These are phyloP conservation scores for Ciconia stormi DNA, from an alignment of 2,113 vertebrate genomes.

Conservation along the genomic window DNA sequence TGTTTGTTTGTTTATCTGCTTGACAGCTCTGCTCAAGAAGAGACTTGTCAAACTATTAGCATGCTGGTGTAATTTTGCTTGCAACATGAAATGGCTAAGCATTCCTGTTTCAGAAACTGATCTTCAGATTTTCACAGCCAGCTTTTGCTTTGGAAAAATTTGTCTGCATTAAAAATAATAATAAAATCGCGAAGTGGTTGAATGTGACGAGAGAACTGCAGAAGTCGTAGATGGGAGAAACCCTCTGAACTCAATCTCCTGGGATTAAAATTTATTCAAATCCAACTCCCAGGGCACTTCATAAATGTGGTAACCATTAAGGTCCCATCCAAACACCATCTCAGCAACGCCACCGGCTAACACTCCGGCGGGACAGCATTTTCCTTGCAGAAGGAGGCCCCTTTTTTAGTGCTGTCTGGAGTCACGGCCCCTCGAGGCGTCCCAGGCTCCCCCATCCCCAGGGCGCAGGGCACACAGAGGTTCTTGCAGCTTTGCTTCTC, in stretches of 20 bases:
- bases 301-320: background rate
- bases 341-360: background rate
- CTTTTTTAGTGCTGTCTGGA: background rate
- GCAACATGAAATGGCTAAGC: background rate
- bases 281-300: background rate
- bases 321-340: background rate
- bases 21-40: slow-evolving; percentile 26
- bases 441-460: background rate
- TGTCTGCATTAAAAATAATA: background rate
- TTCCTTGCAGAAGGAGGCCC: background rate
- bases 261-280: background rate
- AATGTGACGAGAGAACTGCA: background rate
- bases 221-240: background rate
- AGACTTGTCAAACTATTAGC: slow-evolving; percentile 30
- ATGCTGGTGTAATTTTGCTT: background rate
- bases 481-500: background rate
- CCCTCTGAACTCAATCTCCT: background rate
- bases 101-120: background rate
- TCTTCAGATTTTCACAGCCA: background rate
- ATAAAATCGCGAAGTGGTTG: background rate
- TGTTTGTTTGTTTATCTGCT: slow-evolving; percentile 50
- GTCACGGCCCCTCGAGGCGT: accelerated
- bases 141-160: background rate
- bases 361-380: background rate
- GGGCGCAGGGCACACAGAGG: accelerated